Evolutionary conservation across 2,797 vertebrate genomes (phyloP).

Genomic region (Jordanella pulchra): DNA sequence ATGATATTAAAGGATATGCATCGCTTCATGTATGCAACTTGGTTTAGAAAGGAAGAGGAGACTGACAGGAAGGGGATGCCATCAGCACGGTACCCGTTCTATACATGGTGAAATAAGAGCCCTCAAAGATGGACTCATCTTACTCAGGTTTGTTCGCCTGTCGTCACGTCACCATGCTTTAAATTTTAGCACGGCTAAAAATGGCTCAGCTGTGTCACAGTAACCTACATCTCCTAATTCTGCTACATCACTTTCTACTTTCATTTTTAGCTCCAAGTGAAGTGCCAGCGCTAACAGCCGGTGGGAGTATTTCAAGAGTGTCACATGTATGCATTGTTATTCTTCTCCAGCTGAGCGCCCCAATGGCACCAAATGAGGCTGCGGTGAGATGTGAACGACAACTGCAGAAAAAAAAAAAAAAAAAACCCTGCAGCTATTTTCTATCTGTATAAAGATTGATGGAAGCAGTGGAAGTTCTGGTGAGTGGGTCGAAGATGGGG

Average conservation of each 20-base stretch:
- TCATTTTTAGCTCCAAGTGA: slow-evolving; percentile 7
- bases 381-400: slow-evolving; percentile 9
- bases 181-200: background rate
- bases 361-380: slow-evolving; percentile 1
- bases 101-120: background rate
- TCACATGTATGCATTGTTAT: background rate
- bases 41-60: background rate
- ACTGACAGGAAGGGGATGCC: background rate
- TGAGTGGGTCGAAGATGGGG: background rate
- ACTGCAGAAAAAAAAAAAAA: background rate
- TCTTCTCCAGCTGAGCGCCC: slow-evolving; percentile 5
- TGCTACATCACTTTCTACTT: slow-evolving; percentile 1
- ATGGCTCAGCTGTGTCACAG: slow-evolving; percentile 14
- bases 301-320: background rate
- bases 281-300: background rate
- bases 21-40: background rate
- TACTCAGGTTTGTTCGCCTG: background rate
- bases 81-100: too few relatives aligned
- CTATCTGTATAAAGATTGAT: slow-evolving; percentile 1
- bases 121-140: background rate
- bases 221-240: slow-evolving; percentile 35
- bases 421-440: slow-evolving; percentile 9
- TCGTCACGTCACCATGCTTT: background rate
- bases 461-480: background rate
- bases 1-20: background rate